phyloP scores from a whole-genome alignment of 2,888 invertebrate genomes.

The Atrina japonica region DNA sequence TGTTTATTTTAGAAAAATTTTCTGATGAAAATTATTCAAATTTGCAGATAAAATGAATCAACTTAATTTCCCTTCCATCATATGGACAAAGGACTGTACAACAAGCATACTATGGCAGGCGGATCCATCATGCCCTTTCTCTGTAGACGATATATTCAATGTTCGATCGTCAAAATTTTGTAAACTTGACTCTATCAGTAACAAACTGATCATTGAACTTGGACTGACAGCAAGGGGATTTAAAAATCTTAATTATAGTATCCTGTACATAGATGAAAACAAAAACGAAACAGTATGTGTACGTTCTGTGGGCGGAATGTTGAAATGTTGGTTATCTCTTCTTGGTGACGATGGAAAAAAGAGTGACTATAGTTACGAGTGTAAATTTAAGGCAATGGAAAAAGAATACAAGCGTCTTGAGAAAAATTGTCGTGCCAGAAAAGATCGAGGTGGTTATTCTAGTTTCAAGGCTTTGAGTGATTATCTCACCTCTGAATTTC shows the following conservation, averaged over 20 bases:
- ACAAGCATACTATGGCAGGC: too few relatives aligned
- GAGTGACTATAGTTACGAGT: slow-evolving; percentile 8
- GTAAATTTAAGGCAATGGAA: background rate
- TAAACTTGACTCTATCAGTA: too few relatives aligned
- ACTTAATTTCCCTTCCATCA: too few relatives aligned
- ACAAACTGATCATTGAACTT: too few relatives aligned
- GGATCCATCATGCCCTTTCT: too few relatives aligned
- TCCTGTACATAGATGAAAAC: background rate
- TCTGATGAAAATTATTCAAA: too few relatives aligned
- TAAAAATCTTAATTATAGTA: slow-evolving; percentile 9
- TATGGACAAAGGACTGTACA: too few relatives aligned
- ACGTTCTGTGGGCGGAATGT: slow-evolving; percentile 9
- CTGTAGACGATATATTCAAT: too few relatives aligned
- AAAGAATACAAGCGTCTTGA: slow-evolving; percentile 1
- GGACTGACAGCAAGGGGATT: slow-evolving; percentile 8
- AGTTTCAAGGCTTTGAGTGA: background rate
- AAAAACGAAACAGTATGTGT: background rate
- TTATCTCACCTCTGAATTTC: slow-evolving; percentile 7
- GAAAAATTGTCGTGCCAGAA: slow-evolving; percentile 14
- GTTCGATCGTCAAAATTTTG: too few relatives aligned
- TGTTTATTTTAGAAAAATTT: too few relatives aligned
- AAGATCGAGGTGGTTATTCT: slow-evolving; percentile 2
- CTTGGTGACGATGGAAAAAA: background rate
- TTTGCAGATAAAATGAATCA: too few relatives aligned
- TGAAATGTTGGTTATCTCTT: slow-evolving; percentile 1